These are phyloP conservation scores for Junco hyemalis DNA, from an alignment of 2,113 vertebrate species.

Conservation along the genomic window DNA sequence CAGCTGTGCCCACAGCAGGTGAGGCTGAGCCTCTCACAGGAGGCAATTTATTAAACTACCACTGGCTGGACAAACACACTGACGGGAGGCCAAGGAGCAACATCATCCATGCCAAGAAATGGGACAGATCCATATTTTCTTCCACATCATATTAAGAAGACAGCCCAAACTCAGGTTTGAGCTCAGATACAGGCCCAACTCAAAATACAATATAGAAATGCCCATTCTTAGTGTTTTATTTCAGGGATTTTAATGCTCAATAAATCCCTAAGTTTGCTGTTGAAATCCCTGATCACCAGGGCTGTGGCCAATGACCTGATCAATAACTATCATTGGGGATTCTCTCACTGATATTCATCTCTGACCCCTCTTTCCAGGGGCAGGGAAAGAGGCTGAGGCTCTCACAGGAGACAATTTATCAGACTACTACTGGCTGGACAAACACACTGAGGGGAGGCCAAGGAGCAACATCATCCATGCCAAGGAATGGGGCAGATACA, in stretches of 20 bases:
- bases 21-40: neutral
- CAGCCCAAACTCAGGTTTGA: neutral
- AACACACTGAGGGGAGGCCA: neutral
- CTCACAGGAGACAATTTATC: neutral
- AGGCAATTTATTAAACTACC: neutral
- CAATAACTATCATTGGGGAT: neutral
- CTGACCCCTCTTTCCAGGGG: neutral
- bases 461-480: neutral
- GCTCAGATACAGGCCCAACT: neutral
- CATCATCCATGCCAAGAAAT: neutral
- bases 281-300: neutral
- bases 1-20: neutral
- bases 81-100: neutral
- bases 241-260: neutral
- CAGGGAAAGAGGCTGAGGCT: neutral
- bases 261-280: neutral
- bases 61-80: neutral
- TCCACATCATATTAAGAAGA: too few relatives aligned
- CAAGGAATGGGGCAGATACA: neutral
- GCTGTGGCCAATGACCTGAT: neutral
- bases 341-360: neutral
- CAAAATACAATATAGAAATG: neutral
- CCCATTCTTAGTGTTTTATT: neutral
- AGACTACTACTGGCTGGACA: neutral
- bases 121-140: neutral